Percentiles rank a stretch among this genome's conserved stretches.
These are phyloP conservation scores for Bovichtus variegatus DNA, from an alignment of 2,797 vertebrate genomes.

Conservation along the genomic window DNA sequence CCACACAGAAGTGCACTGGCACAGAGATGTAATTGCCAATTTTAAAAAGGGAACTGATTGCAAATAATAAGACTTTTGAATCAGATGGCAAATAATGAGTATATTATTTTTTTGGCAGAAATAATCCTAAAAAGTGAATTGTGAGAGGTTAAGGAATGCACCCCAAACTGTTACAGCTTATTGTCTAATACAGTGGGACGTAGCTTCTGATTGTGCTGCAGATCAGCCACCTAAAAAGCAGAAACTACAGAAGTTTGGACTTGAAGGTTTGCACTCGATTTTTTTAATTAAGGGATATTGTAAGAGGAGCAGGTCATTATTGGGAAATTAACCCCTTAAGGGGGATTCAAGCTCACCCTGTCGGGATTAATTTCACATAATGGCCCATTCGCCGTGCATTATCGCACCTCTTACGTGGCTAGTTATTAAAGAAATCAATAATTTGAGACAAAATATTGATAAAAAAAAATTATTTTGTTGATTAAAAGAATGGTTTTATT, in stretches of 20 bases:
- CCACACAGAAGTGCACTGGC: slow-evolving; percentile 1
- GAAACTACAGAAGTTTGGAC: not conserved
- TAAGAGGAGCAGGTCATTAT: too few species aligned
- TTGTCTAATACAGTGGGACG: not conserved
- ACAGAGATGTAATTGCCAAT: slow-evolving; percentile 11
- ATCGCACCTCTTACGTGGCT: too few species aligned
- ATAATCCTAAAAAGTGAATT: slow-evolving; percentile 4
- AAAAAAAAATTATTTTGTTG: too few species aligned
- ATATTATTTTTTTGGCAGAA: not conserved
- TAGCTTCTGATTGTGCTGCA: slow-evolving; percentile 11
- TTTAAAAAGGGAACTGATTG: slow-evolving; percentile 14
- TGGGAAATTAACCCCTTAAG: too few species aligned
- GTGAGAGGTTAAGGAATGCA: not conserved
- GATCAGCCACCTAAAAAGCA: slow-evolving; percentile 9
- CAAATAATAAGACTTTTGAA: slow-evolving; percentile 19
- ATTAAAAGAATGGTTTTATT: too few species aligned
- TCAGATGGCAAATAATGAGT: not conserved
- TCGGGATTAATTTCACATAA: too few species aligned
- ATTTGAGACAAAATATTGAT: too few species aligned
- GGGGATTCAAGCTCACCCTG: too few species aligned
- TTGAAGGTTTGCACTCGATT: not conserved
- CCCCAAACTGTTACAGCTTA: not conserved
- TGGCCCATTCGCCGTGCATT: too few species aligned
- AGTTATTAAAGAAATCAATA: too few species aligned
- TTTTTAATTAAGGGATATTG: not conserved